A percentile compares a stretch with the other conserved stretches of the same genome.
Evolutionary conservation across 1,140 invertebrate genomes (phyloP).

Genomic region (Oedothorax gibbosus): DNA sequence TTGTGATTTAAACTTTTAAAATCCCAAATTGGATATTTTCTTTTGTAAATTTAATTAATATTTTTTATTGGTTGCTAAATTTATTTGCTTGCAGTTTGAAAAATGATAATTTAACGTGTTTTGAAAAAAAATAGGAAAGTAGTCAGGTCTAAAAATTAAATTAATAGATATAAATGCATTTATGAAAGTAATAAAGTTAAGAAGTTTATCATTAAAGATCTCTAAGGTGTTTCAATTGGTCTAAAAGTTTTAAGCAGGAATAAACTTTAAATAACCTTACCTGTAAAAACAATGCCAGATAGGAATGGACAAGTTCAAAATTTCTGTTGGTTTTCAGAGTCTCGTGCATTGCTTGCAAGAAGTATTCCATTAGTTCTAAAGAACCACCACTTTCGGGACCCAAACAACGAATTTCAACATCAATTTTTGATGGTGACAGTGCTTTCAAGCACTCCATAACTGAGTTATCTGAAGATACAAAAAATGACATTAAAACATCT

Average conservation of each 20-base stretch:
- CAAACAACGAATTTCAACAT: slow-evolving; percentile 88
- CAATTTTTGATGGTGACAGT: slow-evolving; percentile 86
- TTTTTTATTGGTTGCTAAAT: no score
- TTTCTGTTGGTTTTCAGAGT: slow-evolving; percentile 82
- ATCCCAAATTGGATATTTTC: no score
- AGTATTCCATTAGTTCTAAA: slow-evolving; percentile 78
- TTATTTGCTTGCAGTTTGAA: no score
- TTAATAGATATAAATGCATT: background rate
- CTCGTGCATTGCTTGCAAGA: slow-evolving; percentile 80
- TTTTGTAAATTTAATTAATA: no score
- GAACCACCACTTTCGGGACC: slow-evolving; percentile 79
- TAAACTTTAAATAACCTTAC: slow-evolving; percentile 65
- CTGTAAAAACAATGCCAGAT: slow-evolving; percentile 92
- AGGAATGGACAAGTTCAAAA: slow-evolving; percentile 93
- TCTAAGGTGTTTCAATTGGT: no score
- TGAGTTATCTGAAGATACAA: slow-evolving; percentile 65
- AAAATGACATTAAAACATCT: background rate
- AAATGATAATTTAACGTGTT: no score
- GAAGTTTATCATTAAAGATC: background rate
- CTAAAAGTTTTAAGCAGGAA: background rate
- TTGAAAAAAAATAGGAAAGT: background rate
- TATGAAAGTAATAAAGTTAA: background rate
- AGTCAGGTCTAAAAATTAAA: background rate
- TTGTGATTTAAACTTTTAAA: no score
- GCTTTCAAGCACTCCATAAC: slow-evolving; percentile 82